Conservation (phyloP, 1,140 invertebrate species). For the Propsilocerus akamusi region DNA sequence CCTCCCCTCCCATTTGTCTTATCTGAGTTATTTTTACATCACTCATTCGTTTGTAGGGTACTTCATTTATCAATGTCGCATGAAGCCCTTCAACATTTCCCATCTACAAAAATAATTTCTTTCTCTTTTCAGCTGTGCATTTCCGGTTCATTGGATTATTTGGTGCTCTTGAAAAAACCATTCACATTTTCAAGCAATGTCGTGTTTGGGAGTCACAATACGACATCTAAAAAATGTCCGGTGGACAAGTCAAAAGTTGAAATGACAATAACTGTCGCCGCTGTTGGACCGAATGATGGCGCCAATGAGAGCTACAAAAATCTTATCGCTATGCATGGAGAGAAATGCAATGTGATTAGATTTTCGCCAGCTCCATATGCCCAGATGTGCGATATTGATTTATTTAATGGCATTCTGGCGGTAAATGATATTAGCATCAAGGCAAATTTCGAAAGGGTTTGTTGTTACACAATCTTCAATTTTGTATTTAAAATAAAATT, state of each 20-base stretch:
- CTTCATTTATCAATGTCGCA: constrained; percentile 1
- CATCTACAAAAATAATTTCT: not conserved
- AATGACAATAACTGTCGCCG: not conserved
- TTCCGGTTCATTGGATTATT: not conserved
- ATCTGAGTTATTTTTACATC: no score
- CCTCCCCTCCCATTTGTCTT: not conserved
- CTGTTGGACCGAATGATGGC: not conserved
- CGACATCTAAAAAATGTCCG: not conserved
- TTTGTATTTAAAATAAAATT: not conserved
- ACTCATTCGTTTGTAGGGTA: not conserved
- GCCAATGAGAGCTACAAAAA: not conserved
- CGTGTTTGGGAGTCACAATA: not conserved
- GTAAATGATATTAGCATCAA: not conserved
- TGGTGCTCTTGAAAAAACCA: not conserved
- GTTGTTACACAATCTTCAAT: no score
- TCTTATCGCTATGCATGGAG: not conserved
- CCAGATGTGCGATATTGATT: not conserved
- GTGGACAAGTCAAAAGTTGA: not conserved
- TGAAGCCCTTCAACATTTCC: not conserved
- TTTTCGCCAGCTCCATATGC: not conserved
- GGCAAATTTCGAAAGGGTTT: not conserved
- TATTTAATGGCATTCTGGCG: not conserved
- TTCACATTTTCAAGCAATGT: not conserved
- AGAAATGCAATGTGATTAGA: not conserved
- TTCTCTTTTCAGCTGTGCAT: not conserved